These are phyloP conservation scores for Pseudois nayaur DNA, from an alignment of 2,113 vertebrate species.

Conservation along the genomic window DNA sequence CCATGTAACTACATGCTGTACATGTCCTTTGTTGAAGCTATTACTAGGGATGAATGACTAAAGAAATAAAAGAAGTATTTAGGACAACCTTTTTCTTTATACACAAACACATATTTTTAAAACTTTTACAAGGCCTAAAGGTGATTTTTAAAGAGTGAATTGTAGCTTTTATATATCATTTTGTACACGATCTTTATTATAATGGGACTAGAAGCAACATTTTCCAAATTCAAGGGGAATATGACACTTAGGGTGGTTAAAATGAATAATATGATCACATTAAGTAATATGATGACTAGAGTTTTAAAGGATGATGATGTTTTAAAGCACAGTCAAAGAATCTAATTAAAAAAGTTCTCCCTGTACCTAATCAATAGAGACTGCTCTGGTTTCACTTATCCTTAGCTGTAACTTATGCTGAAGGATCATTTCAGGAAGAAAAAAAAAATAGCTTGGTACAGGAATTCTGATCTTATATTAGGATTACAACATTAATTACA, in stretches of 20 bases:
- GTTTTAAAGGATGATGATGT: not conserved
- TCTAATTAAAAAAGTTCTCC: constrained; percentile 16
- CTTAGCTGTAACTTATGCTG: not conserved
- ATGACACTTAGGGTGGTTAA: not conserved
- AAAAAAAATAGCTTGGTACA: not conserved
- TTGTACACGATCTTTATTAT: not conserved
- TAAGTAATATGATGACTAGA: not conserved
- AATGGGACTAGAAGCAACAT: not conserved
- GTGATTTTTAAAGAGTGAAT: not conserved
- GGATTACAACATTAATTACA: not conserved
- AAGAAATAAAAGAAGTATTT: not conserved
- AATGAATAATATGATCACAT: not conserved
- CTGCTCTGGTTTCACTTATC: not conserved
- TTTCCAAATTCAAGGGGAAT: constrained; percentile 16
- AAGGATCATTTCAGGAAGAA: not conserved
- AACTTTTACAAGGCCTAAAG: not conserved
- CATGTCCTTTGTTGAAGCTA: not conserved
- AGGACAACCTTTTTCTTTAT: not conserved
- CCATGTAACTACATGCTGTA: not conserved
- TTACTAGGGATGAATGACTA: not conserved
- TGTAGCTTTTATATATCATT: not conserved
- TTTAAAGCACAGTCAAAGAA: not conserved
- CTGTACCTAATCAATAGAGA: not conserved
- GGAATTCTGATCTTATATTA: not conserved
- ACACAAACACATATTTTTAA: not conserved